A percentile compares a stretch with the other conserved stretches of the same genome.
Evolutionary conservation across 1,140 invertebrate genomes (phyloP).

Genomic region (Papilio aristodemus): DNA sequence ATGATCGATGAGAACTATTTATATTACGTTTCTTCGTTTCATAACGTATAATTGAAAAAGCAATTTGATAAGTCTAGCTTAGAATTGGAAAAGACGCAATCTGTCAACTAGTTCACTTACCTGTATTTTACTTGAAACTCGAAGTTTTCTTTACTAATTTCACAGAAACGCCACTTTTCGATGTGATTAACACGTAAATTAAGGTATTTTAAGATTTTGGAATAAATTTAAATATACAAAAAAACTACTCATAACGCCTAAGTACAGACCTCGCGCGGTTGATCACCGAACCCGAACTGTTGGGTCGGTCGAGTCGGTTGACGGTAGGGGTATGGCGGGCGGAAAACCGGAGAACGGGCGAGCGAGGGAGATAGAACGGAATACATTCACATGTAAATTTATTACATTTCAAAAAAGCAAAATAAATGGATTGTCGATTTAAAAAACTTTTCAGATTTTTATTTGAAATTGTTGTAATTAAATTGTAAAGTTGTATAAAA

Average conservation of each 20-base stretch:
- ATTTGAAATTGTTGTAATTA: neutral
- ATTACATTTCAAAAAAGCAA: neutral
- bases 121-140: slow-evolving; percentile 71
- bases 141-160: slow-evolving; percentile 64
- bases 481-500: slow-evolving; percentile 1
- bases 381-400: slow-evolving; percentile 40
- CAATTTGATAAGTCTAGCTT: slow-evolving; percentile 55
- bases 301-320: slow-evolving; percentile 71
- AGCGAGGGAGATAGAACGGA: slow-evolving; percentile 59
- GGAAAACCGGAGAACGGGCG: slow-evolving; percentile 72
- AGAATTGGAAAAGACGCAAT: slow-evolving; percentile 75
- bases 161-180: slow-evolving; percentile 68
- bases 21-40: neutral
- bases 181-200: slow-evolving; percentile 60
- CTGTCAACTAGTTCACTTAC: slow-evolving; percentile 77
- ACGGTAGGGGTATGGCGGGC: slow-evolving; percentile 66
- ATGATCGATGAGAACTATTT: neutral
- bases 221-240: slow-evolving; percentile 77
- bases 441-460: neutral
- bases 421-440: neutral
- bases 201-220: slow-evolving; percentile 77
- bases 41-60: slow-evolving; percentile 42
- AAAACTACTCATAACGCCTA: slow-evolving; percentile 77
- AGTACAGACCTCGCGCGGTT: slow-evolving; percentile 65
- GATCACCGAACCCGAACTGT: slow-evolving; percentile 78